Evolutionary conservation across 2,797 vertebrate genomes (phyloP), one percentile per base, ranked within the genome.

Genomic region (Acanthopagrus latus): DNA sequence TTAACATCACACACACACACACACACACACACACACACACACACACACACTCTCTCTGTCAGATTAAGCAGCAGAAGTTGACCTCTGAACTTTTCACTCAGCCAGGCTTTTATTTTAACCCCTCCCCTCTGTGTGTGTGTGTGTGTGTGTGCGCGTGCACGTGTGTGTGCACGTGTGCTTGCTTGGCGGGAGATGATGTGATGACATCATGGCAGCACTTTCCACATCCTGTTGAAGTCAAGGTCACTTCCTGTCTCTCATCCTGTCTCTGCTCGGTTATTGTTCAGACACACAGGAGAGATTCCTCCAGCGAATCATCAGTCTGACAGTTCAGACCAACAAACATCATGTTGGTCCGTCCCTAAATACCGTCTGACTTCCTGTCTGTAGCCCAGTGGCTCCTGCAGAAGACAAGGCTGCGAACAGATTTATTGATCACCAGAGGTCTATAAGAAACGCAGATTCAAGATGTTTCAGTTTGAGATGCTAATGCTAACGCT

Each of bases 241-340:
- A 88, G 89, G 87, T 89, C 85, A 86, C 85, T 91, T 92, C 90
- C 91, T 93, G 87, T 86, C 77, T 81, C 72, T 80, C 54, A 82
- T 81, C 43, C 33, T 87, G 85, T 88, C 52, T 74, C 56, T 2
- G 48, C 20, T 5, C n/a, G 20, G 7, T 46, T 16, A 46, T 46
- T 46, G 47, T 48, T 48, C 47, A 44, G 12, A 44, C 3, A 44
- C 43, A 14, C 43, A 44, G 29, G 29, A 33, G 29, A 33, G 29
- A 33, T 33, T 33, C 29, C 29, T 33, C 29, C 29, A 33, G 29
- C 29, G 29, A 33, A 33, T 33, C 29, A 33, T 33, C 29, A 33
- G 29, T 33, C 29, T 33, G 29, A 29, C 29, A 7, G 29, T 33
- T 33, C 29, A 7, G 29, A 33, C 43, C 43, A 44, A 3, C 43